Evolutionary conservation across 2,113 vertebrate genomes (phyloP).

Genomic region (Serilophus lunatus): DNA sequence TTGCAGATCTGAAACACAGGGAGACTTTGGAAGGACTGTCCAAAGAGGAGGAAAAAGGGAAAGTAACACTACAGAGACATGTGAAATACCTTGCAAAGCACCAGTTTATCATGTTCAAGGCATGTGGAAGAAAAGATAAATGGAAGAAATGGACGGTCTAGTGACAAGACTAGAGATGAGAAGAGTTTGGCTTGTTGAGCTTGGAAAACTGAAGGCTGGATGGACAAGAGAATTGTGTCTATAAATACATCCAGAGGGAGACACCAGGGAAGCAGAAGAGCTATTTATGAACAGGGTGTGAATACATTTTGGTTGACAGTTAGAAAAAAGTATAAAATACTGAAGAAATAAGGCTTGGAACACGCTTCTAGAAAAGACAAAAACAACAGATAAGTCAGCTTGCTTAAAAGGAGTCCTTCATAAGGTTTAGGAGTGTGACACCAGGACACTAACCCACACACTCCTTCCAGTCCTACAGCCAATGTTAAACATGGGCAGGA

Average conservation of each 20-base stretch:
- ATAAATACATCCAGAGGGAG: not conserved
- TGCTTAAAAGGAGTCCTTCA: not conserved
- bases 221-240: not conserved
- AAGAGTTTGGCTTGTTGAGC: not conserved
- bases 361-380: not conserved
- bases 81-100: not conserved
- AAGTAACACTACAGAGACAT: not conserved
- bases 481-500: rapidly evolving
- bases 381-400: not conserved
- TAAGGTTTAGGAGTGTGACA: not conserved
- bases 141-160: not conserved
- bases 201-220: not conserved
- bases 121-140: not conserved
- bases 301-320: not conserved
- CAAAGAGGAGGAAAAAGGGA: not conserved
- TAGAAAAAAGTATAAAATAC: not conserved
- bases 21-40: not conserved
- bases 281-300: not conserved
- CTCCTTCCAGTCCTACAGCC: not conserved
- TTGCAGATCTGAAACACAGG: not conserved
- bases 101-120: not conserved
- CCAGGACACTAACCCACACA: not conserved
- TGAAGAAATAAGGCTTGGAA: not conserved
- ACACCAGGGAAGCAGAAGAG: not conserved
- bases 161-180: not conserved